Percentiles rank a stretch among this genome's conserved stretches.
phyloP scores from a whole-genome alignment of 2,888 invertebrate species.

The Mesoligia furuncula region DNA sequence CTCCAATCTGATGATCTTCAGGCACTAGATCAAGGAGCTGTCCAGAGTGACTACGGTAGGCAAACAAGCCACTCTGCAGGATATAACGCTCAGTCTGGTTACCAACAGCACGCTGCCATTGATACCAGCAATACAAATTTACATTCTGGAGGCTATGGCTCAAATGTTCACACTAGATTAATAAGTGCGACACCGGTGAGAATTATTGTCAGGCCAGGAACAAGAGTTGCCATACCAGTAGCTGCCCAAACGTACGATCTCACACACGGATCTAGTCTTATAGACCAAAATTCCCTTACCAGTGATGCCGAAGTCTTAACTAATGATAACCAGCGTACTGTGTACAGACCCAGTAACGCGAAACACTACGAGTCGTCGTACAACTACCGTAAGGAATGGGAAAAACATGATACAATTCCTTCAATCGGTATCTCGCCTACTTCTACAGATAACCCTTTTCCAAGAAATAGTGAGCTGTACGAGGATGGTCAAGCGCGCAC shows the following conservation, averaged over 20 bases:
- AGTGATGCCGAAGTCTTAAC: constrained; percentile 77
- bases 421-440: constrained; percentile 65
- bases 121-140: constrained; percentile 68
- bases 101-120: constrained; percentile 68
- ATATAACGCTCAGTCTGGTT: constrained; percentile 74
- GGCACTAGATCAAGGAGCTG: constrained; percentile 66
- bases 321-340: constrained; percentile 64
- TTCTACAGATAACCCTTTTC: constrained; percentile 75
- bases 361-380: constrained; percentile 86
- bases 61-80: constrained; percentile 69
- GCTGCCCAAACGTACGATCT: constrained; percentile 74
- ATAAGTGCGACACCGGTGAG: constrained; percentile 77
- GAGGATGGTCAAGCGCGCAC: constrained; percentile 74
- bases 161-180: constrained; percentile 71
- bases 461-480: constrained; percentile 79
- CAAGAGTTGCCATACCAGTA: constrained; percentile 79
- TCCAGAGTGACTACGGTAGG: constrained; percentile 70
- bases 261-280: constrained; percentile 67
- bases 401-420: constrained; percentile 82
- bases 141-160: constrained; percentile 67
- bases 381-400: constrained; percentile 86
- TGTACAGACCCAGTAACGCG: constrained; percentile 69
- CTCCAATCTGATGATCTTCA: constrained; percentile 72
- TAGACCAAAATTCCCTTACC: constrained; percentile 76
- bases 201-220: constrained; percentile 81